Percentiles rank a stretch among this genome's conserved stretches.
Evolutionary conservation across 2,797 vertebrate species (phyloP).

Genomic region (Cyclopterus lumpus): DNA sequence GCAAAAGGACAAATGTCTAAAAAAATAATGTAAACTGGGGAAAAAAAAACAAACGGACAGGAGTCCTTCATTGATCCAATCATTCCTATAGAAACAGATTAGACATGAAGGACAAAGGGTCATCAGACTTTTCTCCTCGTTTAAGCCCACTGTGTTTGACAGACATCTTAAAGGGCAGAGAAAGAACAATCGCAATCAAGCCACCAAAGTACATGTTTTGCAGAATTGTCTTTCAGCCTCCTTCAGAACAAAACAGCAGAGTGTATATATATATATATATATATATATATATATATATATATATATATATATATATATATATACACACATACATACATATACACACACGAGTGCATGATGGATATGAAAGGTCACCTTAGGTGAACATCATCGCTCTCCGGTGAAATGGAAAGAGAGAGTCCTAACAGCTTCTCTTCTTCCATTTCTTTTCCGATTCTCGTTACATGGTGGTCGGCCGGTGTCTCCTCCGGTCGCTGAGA

Average conservation of each 20-base stretch:
- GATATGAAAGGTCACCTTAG: slow-evolving; percentile 80
- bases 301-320: slow-evolving; percentile 13
- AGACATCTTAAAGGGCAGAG: slow-evolving; percentile 69
- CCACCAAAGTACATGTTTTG: slow-evolving; percentile 64
- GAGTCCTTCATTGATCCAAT: slow-evolving; percentile 56
- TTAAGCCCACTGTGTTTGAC: slow-evolving; percentile 70
- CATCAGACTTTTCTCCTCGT: slow-evolving; percentile 78
- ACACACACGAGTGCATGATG: slow-evolving; percentile 76
- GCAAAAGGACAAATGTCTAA: slow-evolving; percentile 18
- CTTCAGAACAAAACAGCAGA: slow-evolving; percentile 58
- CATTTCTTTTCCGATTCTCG: slow-evolving; percentile 57
- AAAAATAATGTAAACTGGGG: slow-evolving; percentile 53
- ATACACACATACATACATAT: slow-evolving; percentile 27
- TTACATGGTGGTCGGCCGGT: slow-evolving; percentile 55
- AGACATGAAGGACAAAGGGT: slow-evolving; percentile 35
- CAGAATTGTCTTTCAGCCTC: slow-evolving; percentile 56
- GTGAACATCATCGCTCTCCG: slow-evolving; percentile 61
- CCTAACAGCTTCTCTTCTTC: slow-evolving; percentile 62
- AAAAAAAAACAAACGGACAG: slow-evolving; percentile 46
- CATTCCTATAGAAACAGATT: slow-evolving; percentile 49
- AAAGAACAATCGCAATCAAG: slow-evolving; percentile 59
- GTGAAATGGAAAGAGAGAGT: slow-evolving; percentile 63
- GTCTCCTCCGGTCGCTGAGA: slow-evolving; percentile 85
- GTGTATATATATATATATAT: slow-evolving; percentile 15
- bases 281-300: background rate